Base-by-base conservation (phyloP, 1,140 invertebrate species). In the Drosophila ironensis region DNA sequence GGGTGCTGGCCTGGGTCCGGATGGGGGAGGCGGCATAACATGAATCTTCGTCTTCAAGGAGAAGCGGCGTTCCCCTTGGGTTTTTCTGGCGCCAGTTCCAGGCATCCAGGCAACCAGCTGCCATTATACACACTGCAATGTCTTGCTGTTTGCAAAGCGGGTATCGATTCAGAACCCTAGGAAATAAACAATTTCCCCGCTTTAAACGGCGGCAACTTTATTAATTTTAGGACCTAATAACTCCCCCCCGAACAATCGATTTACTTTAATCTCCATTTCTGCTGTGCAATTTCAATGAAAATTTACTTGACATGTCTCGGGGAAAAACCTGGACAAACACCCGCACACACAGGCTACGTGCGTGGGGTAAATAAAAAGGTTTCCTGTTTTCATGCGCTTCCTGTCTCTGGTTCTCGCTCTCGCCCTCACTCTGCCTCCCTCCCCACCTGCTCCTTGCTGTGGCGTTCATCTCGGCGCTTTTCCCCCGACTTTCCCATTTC, bases 361-460 rank as follows among this genome's bases (percentile, higher is more conserved):
- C 57, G 52, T 68, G 77, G 80, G 73, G 73, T 86, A 80, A 86
- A 80, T 86, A 80, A 86, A 33, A 84, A 80, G 38, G 56, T 64
- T 53, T 48, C 35, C 59, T 57, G 51, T 57, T 60, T 38, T 22
- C 28, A 33, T 72, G 28, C 38, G 24, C 47, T 52, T 38, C 24
- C 28, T 24, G n/a, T 28, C 24, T 47, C 30, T 24, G n/a, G n/a
- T n/a, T n/a, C n/a, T n/a, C n/a, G 11, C 24, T 30, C 19, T 20
- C 3, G 33, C 8, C 20, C 38, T 16, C n/a, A n/a, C 20, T 42
- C 16, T 35, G 38, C 8, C 22, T 38, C 35, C 27, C 24, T 30
- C 19, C 33, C 3, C 48, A 11, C 20, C 38, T 16, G 17, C 14
- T 50, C 33, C 7, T 12, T 38, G n/a, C 30, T 2, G 2, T 27